Base-by-base conservation (phyloP, 2,888 invertebrate species). In the Clivina fossor region DNA sequence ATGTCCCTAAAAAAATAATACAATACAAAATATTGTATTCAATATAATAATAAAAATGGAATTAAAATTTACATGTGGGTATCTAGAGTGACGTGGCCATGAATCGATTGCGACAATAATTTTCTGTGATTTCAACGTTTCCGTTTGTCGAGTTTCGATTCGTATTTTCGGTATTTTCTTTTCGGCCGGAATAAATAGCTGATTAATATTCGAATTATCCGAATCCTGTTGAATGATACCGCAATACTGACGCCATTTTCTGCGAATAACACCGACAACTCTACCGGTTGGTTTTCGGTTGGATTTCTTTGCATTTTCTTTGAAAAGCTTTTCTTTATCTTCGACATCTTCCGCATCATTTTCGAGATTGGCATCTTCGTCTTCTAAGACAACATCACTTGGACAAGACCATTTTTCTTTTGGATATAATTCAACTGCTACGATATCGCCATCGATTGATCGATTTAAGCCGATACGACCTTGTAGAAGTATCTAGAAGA, bases 191-290 rank as follows among this genome's bases (percentile, higher is more conserved):
- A 94, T 83, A 75, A 99, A 98, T 2, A 98, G 76, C 70, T 97
- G 96, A 16, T 89, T 80, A 0, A 80, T 78, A 0, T 83, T 81
- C 35, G 83, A 80, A 72, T 62, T 15, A 46, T 47, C 47, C 55
- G 82, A 79, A 68, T 86, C 90, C 1, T 86, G 84, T 71, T 92
- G 84, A 51, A 99, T 74, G 64, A 98, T 93, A 9, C 99, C 99
- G 75, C 98, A 99, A 73, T 97, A 98, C 69, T 96, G 97, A 32
- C 96, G 79, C 96, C 98, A 97, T 70, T 97, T 98, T 54, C 98
- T 81, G 61, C 91, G 83, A 56, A 99, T 90, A 60, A 99, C 93
- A 1, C 96, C 97, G n/a, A 99, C 94, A 49, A 95, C 81, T 63
- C 78, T 77, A 0, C 88, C 93, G 1, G 91, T 91, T 1, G 89